A percentile compares a stretch with the other conserved stretches of the same genome.
Evolutionary conservation across 2,888 invertebrate species (phyloP).

Genomic region (Dynastes hyllus): DNA sequence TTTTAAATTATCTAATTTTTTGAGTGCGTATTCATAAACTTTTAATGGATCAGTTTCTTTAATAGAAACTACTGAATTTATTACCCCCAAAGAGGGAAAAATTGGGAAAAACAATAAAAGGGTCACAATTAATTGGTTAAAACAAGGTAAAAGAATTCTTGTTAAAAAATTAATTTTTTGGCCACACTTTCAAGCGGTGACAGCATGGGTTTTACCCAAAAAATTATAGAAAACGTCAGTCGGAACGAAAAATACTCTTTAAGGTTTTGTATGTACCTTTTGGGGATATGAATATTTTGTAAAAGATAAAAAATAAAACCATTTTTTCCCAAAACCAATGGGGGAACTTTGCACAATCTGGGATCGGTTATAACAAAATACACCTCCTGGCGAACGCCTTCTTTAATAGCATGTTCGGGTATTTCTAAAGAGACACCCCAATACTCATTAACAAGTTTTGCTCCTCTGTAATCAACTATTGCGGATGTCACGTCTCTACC

Average conservation of each 20-base stretch:
- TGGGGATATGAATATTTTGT: conserved; percentile 53
- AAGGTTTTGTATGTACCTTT: conserved; percentile 62
- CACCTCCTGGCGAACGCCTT: conserved; percentile 90
- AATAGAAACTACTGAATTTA: too few relatives aligned
- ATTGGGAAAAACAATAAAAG: too few relatives aligned
- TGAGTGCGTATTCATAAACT: too few relatives aligned
- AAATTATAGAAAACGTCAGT: conserved; percentile 49
- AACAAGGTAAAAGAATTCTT: too few relatives aligned
- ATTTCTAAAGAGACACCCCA: conserved; percentile 94
- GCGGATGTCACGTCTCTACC: conserved; percentile 70
- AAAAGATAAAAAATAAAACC: conserved; percentile 72
- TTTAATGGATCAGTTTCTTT: too few relatives aligned
- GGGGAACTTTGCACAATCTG: conserved; percentile 86
- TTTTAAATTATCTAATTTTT: too few relatives aligned
- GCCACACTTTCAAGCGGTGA: conserved; percentile 97
- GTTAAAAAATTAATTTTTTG: too few relatives aligned
- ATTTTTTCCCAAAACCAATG: conserved; percentile 92
- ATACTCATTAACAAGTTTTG: conserved; percentile 87
- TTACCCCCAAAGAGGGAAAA: too few relatives aligned
- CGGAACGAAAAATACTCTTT: conserved; percentile 56
- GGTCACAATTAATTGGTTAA: too few relatives aligned
- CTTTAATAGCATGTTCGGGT: conserved; percentile 90
- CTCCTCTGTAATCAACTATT: conserved; percentile 85
- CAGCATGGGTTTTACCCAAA: conserved; percentile 91
- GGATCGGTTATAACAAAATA: conserved; percentile 93